These are phyloP conservation scores for Stenodema calcarata DNA, from an alignment of 2,888 invertebrate species.

Conservation along the genomic window DNA sequence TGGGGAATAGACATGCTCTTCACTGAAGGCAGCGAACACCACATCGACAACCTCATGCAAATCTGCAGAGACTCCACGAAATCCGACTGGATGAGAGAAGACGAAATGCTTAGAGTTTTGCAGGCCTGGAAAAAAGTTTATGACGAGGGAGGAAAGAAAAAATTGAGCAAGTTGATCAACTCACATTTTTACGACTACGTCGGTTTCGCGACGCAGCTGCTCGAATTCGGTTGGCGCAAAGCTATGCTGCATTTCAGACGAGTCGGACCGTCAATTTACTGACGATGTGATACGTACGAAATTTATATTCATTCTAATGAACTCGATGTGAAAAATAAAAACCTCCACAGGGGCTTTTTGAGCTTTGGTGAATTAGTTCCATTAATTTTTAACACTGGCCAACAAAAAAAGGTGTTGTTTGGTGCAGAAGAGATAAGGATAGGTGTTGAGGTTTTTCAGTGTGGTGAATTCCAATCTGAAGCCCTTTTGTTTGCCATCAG, in stretches of 20 bases:
- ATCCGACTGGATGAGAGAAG: background rate
- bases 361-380: background rate
- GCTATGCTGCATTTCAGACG: background rate
- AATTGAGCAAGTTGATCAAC: background rate
- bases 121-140: background rate
- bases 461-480: too few relatives aligned
- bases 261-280: background rate
- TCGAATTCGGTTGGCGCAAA: background rate
- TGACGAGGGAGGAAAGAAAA: background rate
- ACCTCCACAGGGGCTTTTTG: too few relatives aligned
- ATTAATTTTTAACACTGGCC: background rate
- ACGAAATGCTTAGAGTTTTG: background rate
- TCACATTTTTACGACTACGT: conserved; percentile 1
- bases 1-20: conserved; percentile 12
- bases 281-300: background rate
- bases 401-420: too few relatives aligned
- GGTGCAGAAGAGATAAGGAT: too few relatives aligned
- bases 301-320: background rate
- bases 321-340: too few relatives aligned
- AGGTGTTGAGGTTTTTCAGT: too few relatives aligned
- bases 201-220: background rate
- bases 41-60: background rate
- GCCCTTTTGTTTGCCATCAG: background rate
- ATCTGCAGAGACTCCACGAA: background rate
- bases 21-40: background rate